These are phyloP conservation scores for Myioborus miniatus DNA, from an alignment of 2,797 vertebrate species.

Conservation along the genomic window DNA sequence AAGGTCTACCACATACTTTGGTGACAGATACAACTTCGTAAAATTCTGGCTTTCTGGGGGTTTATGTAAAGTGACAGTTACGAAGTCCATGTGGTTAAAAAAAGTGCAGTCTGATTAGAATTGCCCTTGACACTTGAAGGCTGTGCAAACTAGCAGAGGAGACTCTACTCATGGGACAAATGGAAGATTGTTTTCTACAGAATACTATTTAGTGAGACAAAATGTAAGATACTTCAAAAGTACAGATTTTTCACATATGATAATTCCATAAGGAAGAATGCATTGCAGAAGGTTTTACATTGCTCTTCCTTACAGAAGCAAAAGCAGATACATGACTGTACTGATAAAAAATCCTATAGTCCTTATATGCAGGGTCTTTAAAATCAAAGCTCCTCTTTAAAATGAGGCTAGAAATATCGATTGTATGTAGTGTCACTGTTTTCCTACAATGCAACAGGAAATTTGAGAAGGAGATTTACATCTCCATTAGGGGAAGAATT, in stretches of 20 bases:
- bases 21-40: background rate
- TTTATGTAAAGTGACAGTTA: background rate
- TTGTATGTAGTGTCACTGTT: background rate
- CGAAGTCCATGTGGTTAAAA: background rate
- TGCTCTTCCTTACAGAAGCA: background rate
- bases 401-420: background rate
- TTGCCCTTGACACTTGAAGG: background rate
- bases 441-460: background rate
- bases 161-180: background rate
- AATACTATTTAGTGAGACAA: background rate
- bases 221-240: background rate
- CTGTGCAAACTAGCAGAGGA: background rate
- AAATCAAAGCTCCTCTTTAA: background rate
- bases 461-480: background rate
- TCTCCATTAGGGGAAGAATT: background rate
- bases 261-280: background rate
- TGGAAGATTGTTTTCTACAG: background rate
- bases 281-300: background rate
- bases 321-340: background rate
- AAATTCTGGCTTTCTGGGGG: background rate
- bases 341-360: background rate
- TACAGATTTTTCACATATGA: background rate
- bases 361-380: background rate
- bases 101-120: background rate
- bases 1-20: background rate